phyloP scores from a whole-genome alignment of 92 coral and sea anemone genomes.

The Epizoanthus scotinus region DNA sequence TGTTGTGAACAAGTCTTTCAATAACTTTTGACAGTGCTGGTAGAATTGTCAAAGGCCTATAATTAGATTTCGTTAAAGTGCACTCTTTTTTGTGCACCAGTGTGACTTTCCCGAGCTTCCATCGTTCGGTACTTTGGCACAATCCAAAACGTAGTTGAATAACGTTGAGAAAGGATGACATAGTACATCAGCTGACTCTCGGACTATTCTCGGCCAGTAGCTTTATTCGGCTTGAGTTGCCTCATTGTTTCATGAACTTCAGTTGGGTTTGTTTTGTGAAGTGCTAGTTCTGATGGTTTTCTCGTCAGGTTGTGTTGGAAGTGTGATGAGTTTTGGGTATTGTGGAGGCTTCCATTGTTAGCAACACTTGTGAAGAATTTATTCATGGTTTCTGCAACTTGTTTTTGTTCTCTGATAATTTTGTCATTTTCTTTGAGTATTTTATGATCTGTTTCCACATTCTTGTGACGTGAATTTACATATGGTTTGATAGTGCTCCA shows the following conservation, averaged over 20 bases:
- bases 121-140: too few species aligned
- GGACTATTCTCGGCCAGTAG: neutral
- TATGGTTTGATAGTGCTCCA: conserved; percentile 55
- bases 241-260: conserved; percentile 2
- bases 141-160: too few species aligned
- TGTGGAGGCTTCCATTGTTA: neutral
- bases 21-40: conserved; percentile 42
- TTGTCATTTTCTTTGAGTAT: conserved; percentile 38
- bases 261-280: conserved; percentile 6
- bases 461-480: conserved; percentile 47
- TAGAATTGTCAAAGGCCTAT: conserved; percentile 48
- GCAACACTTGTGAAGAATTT: conserved; percentile 25
- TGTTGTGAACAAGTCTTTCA: conserved; percentile 12
- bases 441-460: conserved; percentile 28
- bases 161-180: too few species aligned
- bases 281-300: conserved; percentile 3
- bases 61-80: conserved; percentile 37
- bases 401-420: conserved; percentile 22
- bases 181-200: neutral
- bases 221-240: conserved; percentile 1
- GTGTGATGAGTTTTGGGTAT: neutral
- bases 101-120: too few species aligned
- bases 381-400: conserved; percentile 36
- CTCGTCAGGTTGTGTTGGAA: neutral
- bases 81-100: neutral